phyloP scores from a whole-genome alignment of 2,113 vertebrate species.

The Crotalus horridus region DNA sequence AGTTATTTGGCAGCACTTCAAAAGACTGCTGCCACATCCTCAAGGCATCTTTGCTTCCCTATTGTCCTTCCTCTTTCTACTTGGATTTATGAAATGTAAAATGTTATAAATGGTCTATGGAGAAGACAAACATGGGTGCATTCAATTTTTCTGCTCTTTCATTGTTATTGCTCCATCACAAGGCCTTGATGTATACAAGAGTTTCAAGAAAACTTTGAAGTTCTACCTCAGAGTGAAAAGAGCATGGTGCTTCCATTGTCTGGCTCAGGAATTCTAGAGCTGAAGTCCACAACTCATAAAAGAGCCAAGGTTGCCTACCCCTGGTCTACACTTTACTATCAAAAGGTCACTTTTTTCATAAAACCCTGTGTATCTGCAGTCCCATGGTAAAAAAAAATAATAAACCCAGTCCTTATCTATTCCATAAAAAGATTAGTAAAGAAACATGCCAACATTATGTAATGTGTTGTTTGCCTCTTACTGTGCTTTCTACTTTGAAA shows the following conservation, averaged over 20 bases:
- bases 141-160: not conserved
- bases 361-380: not conserved
- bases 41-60: constrained; percentile 7
- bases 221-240: not conserved
- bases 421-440: not conserved
- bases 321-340: not conserved
- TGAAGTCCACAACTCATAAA: too few relatives aligned
- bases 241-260: not conserved
- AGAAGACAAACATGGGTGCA: not conserved
- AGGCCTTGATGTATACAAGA: constrained; percentile 22
- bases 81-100: constrained; percentile 2
- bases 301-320: too few relatives aligned
- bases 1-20: not conserved
- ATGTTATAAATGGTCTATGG: not conserved
- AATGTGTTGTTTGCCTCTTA: not conserved
- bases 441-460: not conserved
- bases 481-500: not conserved
- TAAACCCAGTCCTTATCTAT: rapidly evolving
- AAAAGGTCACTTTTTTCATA: not conserved
- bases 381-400: not conserved
- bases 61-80: not conserved
- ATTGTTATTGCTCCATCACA: constrained; percentile 10
- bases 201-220: not conserved
- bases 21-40: not conserved
- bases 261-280: too few relatives aligned